Evolutionary conservation across 1,140 invertebrate species (phyloP).

Genomic region (Scaptomyza hsui): DNA sequence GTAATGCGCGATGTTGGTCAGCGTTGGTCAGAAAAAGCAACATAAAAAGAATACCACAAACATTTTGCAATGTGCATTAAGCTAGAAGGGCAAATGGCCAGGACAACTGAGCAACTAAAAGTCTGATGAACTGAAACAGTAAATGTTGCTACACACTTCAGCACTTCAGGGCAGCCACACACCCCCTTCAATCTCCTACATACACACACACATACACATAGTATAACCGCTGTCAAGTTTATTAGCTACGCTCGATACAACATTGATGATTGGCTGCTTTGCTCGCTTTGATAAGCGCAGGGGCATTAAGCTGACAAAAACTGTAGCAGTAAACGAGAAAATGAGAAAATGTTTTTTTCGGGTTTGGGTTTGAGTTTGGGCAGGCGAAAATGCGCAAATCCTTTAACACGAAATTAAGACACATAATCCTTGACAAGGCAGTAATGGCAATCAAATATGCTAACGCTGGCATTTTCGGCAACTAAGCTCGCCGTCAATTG

Average conservation of each 20-base stretch:
- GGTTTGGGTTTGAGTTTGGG: neutral
- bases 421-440: slow-evolving; percentile 79
- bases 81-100: slow-evolving; percentile 27
- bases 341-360: slow-evolving; percentile 46
- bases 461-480: slow-evolving; percentile 76
- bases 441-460: slow-evolving; percentile 82
- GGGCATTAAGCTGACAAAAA: slow-evolving; percentile 80
- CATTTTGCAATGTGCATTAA: slow-evolving; percentile 62
- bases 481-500: slow-evolving; percentile 67
- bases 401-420: slow-evolving; percentile 82
- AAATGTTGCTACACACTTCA: slow-evolving; percentile 27
- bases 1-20: slow-evolving; percentile 37
- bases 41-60: neutral
- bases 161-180: slow-evolving; percentile 11
- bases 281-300: slow-evolving; percentile 65
- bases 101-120: slow-evolving; percentile 4
- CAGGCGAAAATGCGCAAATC: slow-evolving; percentile 60
- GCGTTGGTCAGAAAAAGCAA: slow-evolving; percentile 9
- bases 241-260: slow-evolving; percentile 74
- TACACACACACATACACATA: slow-evolving; percentile 1
- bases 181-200: neutral
- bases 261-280: slow-evolving; percentile 75
- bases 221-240: slow-evolving; percentile 60
- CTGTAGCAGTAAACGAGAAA: slow-evolving; percentile 61
- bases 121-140: slow-evolving; percentile 24